Percentiles rank a stretch among this genome's conserved stretches.
These are phyloP conservation scores for Danaus plexippus DNA, from an alignment of 1,140 invertebrate genomes.

Conservation along the genomic window DNA sequence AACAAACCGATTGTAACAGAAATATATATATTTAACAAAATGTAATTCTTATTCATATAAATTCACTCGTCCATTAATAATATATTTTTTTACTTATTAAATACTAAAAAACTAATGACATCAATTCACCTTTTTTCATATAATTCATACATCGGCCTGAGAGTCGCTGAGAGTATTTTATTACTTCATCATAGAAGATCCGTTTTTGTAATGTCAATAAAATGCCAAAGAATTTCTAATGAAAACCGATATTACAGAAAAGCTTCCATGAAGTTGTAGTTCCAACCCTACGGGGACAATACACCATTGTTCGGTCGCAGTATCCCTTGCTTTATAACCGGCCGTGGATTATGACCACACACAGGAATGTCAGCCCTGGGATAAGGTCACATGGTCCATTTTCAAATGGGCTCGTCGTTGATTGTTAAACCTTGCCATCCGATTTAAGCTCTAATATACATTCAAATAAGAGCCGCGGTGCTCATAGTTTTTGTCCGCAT, in stretches of 20 bases:
- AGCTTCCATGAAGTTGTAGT: background rate
- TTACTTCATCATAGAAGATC: background rate
- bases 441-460: too few relatives aligned
- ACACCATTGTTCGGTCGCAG: slow-evolving; percentile 23
- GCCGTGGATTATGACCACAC: slow-evolving; percentile 11
- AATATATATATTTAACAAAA: background rate
- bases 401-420: too few relatives aligned
- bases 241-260: slow-evolving; percentile 3
- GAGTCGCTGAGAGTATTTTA: too few relatives aligned
- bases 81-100: background rate
- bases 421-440: too few relatives aligned
- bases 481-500: too few relatives aligned
- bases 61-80: too few relatives aligned
- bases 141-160: too few relatives aligned
- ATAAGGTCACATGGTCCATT: too few relatives aligned
- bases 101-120: background rate
- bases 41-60: too few relatives aligned
- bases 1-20: background rate
- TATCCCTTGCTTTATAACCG: slow-evolving; percentile 19
- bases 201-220: slow-evolving; percentile 4
- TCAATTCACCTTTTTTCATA: background rate
- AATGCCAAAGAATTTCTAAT: slow-evolving; percentile 6
- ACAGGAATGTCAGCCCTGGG: too few relatives aligned
- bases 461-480: too few relatives aligned
- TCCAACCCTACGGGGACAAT: slow-evolving; percentile 17